Percentiles rank a stretch among this genome's conserved stretches.
Evolutionary conservation across 2,888 invertebrate species (phyloP).

Genomic region (Lithophane socia): DNA sequence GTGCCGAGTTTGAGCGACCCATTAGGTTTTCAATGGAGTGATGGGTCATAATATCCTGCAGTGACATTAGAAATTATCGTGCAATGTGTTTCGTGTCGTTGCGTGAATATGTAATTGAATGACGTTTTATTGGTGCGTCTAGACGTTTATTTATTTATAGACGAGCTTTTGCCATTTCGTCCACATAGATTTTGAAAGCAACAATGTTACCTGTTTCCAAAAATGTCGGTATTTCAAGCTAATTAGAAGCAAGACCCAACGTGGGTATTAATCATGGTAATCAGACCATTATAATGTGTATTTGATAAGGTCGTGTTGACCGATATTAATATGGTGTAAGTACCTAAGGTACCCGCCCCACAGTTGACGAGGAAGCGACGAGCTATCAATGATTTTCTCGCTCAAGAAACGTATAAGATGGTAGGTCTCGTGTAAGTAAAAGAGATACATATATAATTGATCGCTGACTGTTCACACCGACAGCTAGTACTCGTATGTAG

Average conservation of each 20-base stretch:
- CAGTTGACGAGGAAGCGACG: neutral
- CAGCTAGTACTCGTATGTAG: no score
- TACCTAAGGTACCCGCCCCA: neutral
- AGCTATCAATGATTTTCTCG: neutral
- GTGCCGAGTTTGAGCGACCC: conserved; percentile 21
- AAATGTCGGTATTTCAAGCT: no score
- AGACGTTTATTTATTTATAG: conserved; percentile 41
- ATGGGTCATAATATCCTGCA: conserved; percentile 31
- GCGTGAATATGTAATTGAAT: conserved; percentile 36
- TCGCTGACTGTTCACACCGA: no score
- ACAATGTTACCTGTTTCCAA: no score
- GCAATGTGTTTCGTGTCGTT: conserved; percentile 30
- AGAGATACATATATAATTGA: no score
- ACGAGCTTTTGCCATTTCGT: neutral
- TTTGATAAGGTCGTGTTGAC: conserved; percentile 26
- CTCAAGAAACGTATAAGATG: neutral
- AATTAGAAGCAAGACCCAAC: neutral
- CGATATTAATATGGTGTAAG: conserved; percentile 2
- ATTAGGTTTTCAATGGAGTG: conserved; percentile 58
- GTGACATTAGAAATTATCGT: conserved; percentile 52
- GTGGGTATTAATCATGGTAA: conserved; percentile 7
- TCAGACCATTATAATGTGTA: conserved; percentile 17
- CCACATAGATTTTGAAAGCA: neutral
- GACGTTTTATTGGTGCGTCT: conserved; percentile 38
- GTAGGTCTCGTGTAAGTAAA: neutral